A percentile compares a stretch with the other conserved stretches of the same genome.
Evolutionary conservation across 2,888 invertebrate genomes (phyloP).

Genomic region (Furcula furcula): DNA sequence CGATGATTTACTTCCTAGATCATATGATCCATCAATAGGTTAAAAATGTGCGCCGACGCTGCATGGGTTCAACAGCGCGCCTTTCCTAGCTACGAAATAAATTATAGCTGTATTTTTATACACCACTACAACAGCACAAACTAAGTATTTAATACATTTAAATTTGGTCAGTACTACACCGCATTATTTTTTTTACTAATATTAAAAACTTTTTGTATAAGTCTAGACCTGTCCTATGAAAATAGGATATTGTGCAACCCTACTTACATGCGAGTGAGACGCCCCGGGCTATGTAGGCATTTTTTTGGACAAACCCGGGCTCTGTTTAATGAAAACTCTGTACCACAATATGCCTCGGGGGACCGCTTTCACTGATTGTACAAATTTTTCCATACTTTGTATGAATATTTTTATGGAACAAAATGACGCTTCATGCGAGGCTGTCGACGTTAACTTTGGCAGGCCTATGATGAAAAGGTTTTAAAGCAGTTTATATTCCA

Average conservation of each 20-base stretch:
- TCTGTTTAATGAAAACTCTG: conserved; percentile 78
- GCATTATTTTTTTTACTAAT: too few relatives aligned
- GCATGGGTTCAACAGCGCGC: too few relatives aligned
- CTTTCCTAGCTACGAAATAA: too few relatives aligned
- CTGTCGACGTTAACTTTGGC: conserved; percentile 31
- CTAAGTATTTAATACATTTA: too few relatives aligned
- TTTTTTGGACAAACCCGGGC: conserved; percentile 66
- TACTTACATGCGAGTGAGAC: conserved; percentile 58
- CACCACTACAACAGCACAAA: too few relatives aligned
- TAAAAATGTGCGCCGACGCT: too few relatives aligned
- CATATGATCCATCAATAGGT: too few relatives aligned
- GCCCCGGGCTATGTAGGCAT: conserved; percentile 64
- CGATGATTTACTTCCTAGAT: too few relatives aligned
- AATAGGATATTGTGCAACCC: not conserved
- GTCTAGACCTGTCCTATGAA: not conserved
- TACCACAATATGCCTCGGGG: conserved; percentile 72
- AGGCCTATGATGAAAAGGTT: conserved; percentile 35
- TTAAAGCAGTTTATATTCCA: conserved; percentile 20
- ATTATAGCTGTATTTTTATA: too few relatives aligned
- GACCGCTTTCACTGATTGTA: conserved; percentile 72
- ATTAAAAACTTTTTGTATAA: too few relatives aligned
- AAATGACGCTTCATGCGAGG: conserved; percentile 30
- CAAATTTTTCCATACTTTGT: conserved; percentile 62
- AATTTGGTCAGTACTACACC: too few relatives aligned
- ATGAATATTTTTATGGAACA: conserved; percentile 63